Evolutionary conservation across 1,140 invertebrate genomes (phyloP).

Genomic region (Ctenoplectra terminalis): DNA sequence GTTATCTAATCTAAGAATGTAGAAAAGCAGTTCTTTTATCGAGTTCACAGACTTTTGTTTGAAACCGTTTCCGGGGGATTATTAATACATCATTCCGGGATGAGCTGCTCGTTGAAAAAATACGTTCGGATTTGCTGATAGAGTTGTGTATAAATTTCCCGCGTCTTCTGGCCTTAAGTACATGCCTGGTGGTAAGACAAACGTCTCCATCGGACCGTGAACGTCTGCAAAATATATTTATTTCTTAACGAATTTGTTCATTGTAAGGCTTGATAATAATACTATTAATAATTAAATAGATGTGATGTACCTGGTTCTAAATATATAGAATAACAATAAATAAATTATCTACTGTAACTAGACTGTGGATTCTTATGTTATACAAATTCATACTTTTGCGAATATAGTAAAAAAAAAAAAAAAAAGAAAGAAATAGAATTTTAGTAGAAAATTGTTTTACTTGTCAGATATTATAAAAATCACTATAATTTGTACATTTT

Average conservation of each 20-base stretch:
- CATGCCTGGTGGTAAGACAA: conserved; percentile 85
- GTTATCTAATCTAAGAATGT: conserved; percentile 47
- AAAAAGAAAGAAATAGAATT: no score
- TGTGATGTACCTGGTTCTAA: no score
- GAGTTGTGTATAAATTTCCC: conserved; percentile 90
- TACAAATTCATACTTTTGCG: no score
- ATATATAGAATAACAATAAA: neutral
- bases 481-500: no score
- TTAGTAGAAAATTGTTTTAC: no score
- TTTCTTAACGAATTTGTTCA: neutral
- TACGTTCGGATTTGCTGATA: conserved; percentile 93
- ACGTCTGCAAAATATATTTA: conserved; percentile 71
- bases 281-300: neutral
- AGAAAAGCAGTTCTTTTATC: conserved; percentile 15
- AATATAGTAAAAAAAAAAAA: no score
- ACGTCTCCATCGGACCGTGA: conserved; percentile 78
- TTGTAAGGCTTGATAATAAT: no score
- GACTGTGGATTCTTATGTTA: no score
- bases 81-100: conserved; percentile 92
- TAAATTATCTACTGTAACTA: no score
- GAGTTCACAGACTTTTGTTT: neutral
- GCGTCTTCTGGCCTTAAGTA: conserved; percentile 89
- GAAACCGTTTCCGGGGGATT: neutral
- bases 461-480: no score
- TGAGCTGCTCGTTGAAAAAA: conserved; percentile 91